phyloP scores from a whole-genome alignment of 2,888 invertebrate species.

The Dasypogon diadema region DNA sequence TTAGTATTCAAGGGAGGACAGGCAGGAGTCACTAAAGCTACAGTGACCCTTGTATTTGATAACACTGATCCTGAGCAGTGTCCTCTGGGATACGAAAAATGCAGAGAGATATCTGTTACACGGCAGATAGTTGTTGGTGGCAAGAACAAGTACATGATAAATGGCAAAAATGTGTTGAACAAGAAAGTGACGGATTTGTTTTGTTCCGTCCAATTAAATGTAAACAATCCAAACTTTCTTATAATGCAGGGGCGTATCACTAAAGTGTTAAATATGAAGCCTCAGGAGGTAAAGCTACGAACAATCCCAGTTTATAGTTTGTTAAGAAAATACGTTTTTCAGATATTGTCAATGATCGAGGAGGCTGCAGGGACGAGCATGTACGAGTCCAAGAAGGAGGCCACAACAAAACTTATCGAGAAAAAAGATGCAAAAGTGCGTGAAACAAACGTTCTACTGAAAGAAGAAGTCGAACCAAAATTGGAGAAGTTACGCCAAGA shows the following conservation, averaged over 20 bases:
- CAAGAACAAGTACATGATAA: slow-evolving; percentile 93
- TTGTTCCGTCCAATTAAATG: slow-evolving; percentile 95
- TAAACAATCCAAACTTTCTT: slow-evolving; percentile 99
- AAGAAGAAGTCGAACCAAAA: slow-evolving; percentile 92
- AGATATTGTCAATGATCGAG: slow-evolving; percentile 97
- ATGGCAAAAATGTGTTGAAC: slow-evolving; percentile 91
- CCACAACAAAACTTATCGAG: slow-evolving; percentile 86
- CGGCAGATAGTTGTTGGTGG: slow-evolving; percentile 88
- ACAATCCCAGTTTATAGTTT: too few relatives aligned
- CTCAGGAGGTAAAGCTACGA: slow-evolving; percentile 94
- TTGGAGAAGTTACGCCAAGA: slow-evolving; percentile 88
- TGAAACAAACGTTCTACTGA: slow-evolving; percentile 83
- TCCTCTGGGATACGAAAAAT: slow-evolving; percentile 92
- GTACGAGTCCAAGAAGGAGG: slow-evolving; percentile 94
- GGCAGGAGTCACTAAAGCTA: slow-evolving; percentile 94
- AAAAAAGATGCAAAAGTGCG: slow-evolving; percentile 92
- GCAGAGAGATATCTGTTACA: slow-evolving; percentile 91
- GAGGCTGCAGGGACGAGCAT: slow-evolving; percentile 98
- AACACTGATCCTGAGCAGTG: slow-evolving; percentile 84
- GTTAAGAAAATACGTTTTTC: too few relatives aligned
- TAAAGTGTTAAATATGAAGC: slow-evolving; percentile 99
- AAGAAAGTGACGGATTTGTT: slow-evolving; percentile 94
- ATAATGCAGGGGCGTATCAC: slow-evolving; percentile 99
- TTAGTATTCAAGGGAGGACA: slow-evolving; percentile 98
- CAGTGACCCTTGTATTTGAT: slow-evolving; percentile 95